A percentile compares a stretch with the other conserved stretches of the same genome.
Conservation (phyloP, 2,113 vertebrate genomes). For the Pycnonotus jocosus region DNA sequence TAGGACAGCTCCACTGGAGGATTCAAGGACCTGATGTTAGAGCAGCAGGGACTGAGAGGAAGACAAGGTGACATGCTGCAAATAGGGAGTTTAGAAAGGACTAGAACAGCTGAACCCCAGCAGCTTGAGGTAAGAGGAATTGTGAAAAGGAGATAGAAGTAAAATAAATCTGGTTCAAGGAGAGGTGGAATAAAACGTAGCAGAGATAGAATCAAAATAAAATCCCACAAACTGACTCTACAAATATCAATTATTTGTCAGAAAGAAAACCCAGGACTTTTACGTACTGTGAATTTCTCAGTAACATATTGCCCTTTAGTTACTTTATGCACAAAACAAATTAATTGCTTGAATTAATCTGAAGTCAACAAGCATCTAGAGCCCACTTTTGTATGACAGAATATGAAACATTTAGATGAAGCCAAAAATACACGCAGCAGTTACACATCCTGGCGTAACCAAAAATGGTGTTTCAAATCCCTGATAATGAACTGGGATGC, state of each 20-base stretch:
- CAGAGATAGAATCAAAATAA: neutral
- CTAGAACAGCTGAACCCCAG: neutral
- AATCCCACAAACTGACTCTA: neutral
- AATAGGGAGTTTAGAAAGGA: neutral
- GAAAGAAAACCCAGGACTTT: neutral
- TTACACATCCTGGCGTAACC: neutral
- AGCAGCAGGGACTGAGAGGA: neutral
- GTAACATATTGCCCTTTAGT: neutral
- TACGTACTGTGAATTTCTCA: neutral
- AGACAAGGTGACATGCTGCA: neutral
- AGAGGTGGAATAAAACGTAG: neutral
- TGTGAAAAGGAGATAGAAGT: neutral
- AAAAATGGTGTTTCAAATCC: slow-evolving; percentile 47
- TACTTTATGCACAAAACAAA: neutral
- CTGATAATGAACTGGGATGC: slow-evolving; percentile 17
- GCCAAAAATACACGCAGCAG: neutral
- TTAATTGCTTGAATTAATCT: neutral
- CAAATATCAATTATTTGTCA: neutral
- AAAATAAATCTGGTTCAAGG: neutral
- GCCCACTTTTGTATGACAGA: neutral
- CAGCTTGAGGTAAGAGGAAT: neutral
- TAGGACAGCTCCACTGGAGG: neutral
- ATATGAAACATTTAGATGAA: neutral
- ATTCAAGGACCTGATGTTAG: neutral
- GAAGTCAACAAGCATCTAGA: neutral